Evolutionary conservation across 2,888 invertebrate genomes (phyloP), one percentile per base, ranked within the genome.

Genomic region (Schizotus pectinicornis): DNA sequence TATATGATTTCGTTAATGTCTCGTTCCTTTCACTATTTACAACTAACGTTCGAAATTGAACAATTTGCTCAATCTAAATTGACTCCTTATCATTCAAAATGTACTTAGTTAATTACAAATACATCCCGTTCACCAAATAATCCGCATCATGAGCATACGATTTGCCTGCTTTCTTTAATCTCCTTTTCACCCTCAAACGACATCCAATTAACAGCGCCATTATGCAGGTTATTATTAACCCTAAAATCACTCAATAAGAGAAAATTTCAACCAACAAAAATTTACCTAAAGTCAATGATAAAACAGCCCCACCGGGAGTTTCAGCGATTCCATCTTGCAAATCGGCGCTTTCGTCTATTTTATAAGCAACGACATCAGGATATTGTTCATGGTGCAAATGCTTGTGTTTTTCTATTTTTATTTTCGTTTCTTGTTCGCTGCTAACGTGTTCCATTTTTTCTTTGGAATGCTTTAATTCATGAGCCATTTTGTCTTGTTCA

Each of bases 61-160:
- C 67, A 67, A 65, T 65, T 59, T 67, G 67, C 63, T 64, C 67
- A 22, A 22, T 22, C 22, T 22, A 22, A 22, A 22, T 22, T 22
- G 22, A 22, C 22, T 22, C 22, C 22, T 22, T 22, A 2, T 22
- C 22, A 3, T 22, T 22, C 22, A 64, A 62, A 45, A 50, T 54
- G n/a, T n/a, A n/a, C n/a, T n/a, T n/a, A n/a, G n/a, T 46, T 32
- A 12, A 56, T 85, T 88, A 95, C 76, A 97, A 88, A 82, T 97
- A 98, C 96, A 98, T 97, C 74, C 97, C 97, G 81, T 98, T 97
- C 70, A 98, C 96, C 72, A 98, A 85, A 81, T 96, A 97, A 83
- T 97, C 97, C 0, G 96, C 95, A 81, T 97, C 97, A 79, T 95
- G 94, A 32, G 94, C 91, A 75, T 91, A 91, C 46, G 89, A 87